phyloP scores from a whole-genome alignment of 1,140 invertebrate genomes.

The Chironomus tepperi region DNA sequence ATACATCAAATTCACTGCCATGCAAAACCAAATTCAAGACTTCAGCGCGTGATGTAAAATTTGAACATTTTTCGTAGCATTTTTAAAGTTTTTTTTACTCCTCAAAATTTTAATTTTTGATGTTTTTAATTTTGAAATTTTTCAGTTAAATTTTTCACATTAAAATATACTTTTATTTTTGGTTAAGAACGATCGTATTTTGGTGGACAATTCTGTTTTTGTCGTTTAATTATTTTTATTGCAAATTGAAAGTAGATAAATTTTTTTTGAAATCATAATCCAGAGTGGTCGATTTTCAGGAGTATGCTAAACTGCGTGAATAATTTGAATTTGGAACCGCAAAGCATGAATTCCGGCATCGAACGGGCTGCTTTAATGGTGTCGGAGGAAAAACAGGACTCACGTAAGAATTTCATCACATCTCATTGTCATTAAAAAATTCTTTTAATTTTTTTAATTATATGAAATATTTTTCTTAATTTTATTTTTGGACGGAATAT shows the following conservation, averaged over 20 bases:
- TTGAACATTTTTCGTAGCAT: no score
- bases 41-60: no score
- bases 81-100: no score
- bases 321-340: conserved; percentile 64
- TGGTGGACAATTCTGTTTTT: neutral
- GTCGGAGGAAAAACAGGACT: conserved; percentile 68
- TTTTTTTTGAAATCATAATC: conserved; percentile 41
- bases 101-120: neutral
- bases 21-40: no score
- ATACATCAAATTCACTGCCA: no score
- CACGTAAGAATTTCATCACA: conserved; percentile 53
- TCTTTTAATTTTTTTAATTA: conserved; percentile 19
- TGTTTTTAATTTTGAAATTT: neutral
- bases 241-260: neutral
- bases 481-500: neutral
- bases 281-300: conserved; percentile 58
- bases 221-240: neutral
- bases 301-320: conserved; percentile 77
- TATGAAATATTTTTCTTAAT: conserved; percentile 8
- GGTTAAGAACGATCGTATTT: neutral
- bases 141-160: neutral
- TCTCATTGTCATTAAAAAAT: conserved; percentile 25
- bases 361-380: conserved; percentile 61
- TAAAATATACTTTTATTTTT: neutral
- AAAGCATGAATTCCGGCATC: conserved; percentile 54